Percentiles rank a stretch among this genome's conserved stretches.
Evolutionary conservation across 2,888 invertebrate species (phyloP).

Genomic region (Eumacrocentrus americanus): DNA sequence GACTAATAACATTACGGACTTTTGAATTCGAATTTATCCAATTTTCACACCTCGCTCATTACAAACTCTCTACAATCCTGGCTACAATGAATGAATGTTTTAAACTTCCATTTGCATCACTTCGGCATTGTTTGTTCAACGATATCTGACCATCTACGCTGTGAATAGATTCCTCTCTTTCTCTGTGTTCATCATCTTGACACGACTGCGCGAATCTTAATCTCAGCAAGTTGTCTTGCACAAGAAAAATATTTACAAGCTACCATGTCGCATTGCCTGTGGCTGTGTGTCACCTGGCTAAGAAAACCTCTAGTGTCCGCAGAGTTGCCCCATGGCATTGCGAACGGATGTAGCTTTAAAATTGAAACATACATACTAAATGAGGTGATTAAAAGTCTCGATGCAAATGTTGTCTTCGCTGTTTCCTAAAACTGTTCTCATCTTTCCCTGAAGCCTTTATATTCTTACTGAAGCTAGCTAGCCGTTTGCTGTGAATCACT

Average conservation of each 20-base stretch:
- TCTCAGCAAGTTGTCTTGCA: conserved; percentile 2
- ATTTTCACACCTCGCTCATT: neutral
- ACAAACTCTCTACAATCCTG: neutral
- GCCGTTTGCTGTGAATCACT: too few species aligned
- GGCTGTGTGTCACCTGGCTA: conserved; percentile 28
- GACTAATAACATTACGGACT: conserved; percentile 21
- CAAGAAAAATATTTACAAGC: conserved; percentile 20
- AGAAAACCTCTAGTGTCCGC: neutral
- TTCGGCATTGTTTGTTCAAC: too few species aligned
- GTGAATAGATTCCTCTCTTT: neutral
- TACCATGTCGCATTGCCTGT: conserved; percentile 16
- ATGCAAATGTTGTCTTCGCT: neutral
- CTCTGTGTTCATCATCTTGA: neutral
- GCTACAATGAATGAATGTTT: neutral
- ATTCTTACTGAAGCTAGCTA: too few species aligned
- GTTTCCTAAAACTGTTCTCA: neutral
- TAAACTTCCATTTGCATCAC: neutral
- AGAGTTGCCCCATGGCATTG: neutral
- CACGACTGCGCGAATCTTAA: conserved; percentile 6
- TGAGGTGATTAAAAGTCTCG: conserved; percentile 4
- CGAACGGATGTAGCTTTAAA: neutral
- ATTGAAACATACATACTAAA: conserved; percentile 19
- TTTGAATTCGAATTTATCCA: conserved; percentile 13
- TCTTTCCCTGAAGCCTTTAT: neutral
- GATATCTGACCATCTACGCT: neutral